Conservation (phyloP, 2,888 invertebrate species). For the Podotricha telesiphe region DNA sequence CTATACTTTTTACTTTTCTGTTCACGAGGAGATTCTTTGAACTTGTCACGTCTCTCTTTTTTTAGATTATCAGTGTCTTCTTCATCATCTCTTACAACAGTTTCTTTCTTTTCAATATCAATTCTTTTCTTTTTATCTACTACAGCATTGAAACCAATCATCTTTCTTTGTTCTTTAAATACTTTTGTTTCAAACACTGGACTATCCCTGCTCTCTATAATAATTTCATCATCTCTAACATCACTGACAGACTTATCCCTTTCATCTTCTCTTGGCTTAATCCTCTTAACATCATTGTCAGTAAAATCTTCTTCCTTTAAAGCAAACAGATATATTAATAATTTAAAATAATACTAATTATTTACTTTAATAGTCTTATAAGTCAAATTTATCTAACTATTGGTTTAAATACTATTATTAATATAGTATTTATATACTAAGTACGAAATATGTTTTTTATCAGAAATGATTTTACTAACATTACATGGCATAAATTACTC, state of each 20-base stretch:
- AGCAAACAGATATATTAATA: neutral
- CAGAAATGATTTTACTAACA: no score
- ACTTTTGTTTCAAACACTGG: conserved; percentile 73
- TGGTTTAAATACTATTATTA: no score
- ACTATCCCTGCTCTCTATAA: conserved; percentile 63
- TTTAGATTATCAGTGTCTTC: conserved; percentile 74
- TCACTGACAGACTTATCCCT: conserved; percentile 65
- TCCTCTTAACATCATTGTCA: conserved; percentile 76
- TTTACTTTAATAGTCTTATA: no score
- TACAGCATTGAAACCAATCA: conserved; percentile 57
- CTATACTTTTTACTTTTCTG: conserved; percentile 79
- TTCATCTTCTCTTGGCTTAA: conserved; percentile 77
- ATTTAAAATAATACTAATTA: neutral
- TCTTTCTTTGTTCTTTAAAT: conserved; percentile 72
- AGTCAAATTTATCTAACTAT: no score
- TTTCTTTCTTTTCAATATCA: conserved; percentile 74
- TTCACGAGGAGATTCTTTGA: conserved; percentile 75
- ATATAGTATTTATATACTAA: no score
- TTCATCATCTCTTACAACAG: conserved; percentile 70
- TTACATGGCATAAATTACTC: neutral
- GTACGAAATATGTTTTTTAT: no score
- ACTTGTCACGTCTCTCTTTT: conserved; percentile 68
- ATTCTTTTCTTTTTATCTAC: conserved; percentile 76
- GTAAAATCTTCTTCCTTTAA: conserved; percentile 74
- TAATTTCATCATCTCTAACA: conserved; percentile 65